A percentile compares a stretch with the other conserved stretches of the same genome.
These are phyloP conservation scores for Pycnomerus fuliginosus DNA, from an alignment of 2,888 invertebrate genomes.

Conservation along the genomic window DNA sequence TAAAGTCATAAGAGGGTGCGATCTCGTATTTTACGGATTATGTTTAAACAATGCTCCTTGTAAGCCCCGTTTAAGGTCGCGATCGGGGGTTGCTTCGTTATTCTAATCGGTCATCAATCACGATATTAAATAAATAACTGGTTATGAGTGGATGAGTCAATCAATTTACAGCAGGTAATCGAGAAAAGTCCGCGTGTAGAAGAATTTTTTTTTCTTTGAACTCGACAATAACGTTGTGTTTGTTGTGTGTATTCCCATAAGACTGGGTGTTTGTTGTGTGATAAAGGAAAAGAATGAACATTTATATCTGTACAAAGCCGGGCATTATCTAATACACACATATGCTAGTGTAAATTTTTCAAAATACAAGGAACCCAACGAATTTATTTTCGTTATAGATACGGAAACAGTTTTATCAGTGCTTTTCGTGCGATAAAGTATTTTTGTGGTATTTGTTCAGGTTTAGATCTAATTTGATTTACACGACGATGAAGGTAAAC, in stretches of 20 bases:
- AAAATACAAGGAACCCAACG: slow-evolving; percentile 28
- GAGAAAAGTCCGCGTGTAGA: too few relatives aligned
- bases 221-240: slow-evolving; percentile 16
- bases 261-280: slow-evolving; percentile 39
- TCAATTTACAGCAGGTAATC: too few relatives aligned
- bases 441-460: slow-evolving; percentile 40
- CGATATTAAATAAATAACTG: too few relatives aligned
- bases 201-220: slow-evolving; percentile 14
- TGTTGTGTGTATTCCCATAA: slow-evolving; percentile 32
- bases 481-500: slow-evolving; percentile 16
- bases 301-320: slow-evolving; percentile 28
- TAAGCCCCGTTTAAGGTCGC: too few relatives aligned
- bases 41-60: slow-evolving; percentile 35
- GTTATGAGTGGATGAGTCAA: slow-evolving; percentile 4
- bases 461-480: slow-evolving; percentile 28
- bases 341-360: slow-evolving; percentile 13
- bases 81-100: too few relatives aligned
- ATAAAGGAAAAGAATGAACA: slow-evolving; percentile 37
- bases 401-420: slow-evolving; percentile 43
- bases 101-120: too few relatives aligned
- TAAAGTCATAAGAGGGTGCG: slow-evolving; percentile 48
- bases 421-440: slow-evolving; percentile 36
- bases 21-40: slow-evolving; percentile 35
- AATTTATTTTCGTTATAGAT: slow-evolving; percentile 41
- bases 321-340: slow-evolving; percentile 23